A percentile compares a stretch with the other conserved stretches of the same genome.
phyloP scores from a whole-genome alignment of 2,113 vertebrate genomes.

The Opisthocomus hoazin region DNA sequence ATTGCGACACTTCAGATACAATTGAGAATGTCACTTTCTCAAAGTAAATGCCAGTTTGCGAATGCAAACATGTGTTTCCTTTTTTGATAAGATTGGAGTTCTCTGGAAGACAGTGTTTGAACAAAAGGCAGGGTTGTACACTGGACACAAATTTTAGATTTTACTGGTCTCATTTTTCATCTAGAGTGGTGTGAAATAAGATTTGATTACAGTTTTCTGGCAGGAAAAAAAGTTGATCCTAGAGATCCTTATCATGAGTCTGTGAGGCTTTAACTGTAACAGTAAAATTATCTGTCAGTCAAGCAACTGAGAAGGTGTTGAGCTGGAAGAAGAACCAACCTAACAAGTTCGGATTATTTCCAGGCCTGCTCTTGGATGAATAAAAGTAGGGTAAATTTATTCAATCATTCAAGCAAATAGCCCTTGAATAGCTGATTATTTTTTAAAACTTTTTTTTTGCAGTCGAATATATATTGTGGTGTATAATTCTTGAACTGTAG shows the following conservation, averaged over 20 bases:
- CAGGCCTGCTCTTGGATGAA: background rate
- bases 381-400: background rate
- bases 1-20: background rate
- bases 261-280: background rate
- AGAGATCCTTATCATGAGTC: slow-evolving; percentile 3
- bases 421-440: background rate
- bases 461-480: background rate
- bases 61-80: background rate
- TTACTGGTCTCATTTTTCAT: slow-evolving; percentile 22
- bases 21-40: background rate
- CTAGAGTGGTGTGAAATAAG: slow-evolving; percentile 12
- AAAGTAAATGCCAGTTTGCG: background rate
- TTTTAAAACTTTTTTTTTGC: background rate
- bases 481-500: background rate
- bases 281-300: slow-evolving; percentile 38
- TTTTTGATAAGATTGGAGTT: background rate
- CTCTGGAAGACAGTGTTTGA: background rate
- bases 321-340: background rate
- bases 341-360: slow-evolving; percentile 17
- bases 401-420: background rate
- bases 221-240: slow-evolving; percentile 3
- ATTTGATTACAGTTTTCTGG: slow-evolving; percentile 42
- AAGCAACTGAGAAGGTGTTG: background rate
- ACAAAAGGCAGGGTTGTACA: background rate
- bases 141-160: background rate